Evolutionary conservation across 2,888 invertebrate genomes (phyloP), one percentile per base, ranked within the genome.

Genomic region (Torymus texanus): DNA sequence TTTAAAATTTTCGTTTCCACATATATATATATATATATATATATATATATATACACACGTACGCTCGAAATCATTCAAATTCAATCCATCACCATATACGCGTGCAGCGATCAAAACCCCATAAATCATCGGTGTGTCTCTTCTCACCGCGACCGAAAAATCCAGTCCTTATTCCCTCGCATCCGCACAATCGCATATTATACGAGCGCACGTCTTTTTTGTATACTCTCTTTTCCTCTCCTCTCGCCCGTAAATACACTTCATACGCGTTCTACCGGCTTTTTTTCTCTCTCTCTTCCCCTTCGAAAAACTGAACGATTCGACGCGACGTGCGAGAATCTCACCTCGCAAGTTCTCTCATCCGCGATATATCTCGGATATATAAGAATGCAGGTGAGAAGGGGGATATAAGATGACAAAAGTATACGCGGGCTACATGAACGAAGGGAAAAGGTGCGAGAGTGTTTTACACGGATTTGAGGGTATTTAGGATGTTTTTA

Each of bases 321-420:
- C 41, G 70, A 70, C 18, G 70, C 67, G 61, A 71, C 70, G 71
- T 61, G 72, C 77, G 72, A 78, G 72, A 78, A 72, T 72, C 65
- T 50, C 2, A 16, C 63, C 63, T 63, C 68, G 56, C 14, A 29
- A 50, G 56, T 21, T 41, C 8, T 13, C 51, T 24, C 59, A 41
- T 3, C 65, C 73, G n/a, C 63, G 70, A 24, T 72, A 70, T 18
- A 50, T 18, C 1, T 56, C 67, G 14, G 29, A 59, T 67, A 61
- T 75, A 67, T 67, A 66, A 29, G 59, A 59, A 75, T 75, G 67
- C 53, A 18, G 12, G 18, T 1, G 59, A 18, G 51, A n/a, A 5
- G 16, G 65, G 58, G 16, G 18, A 24, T 58, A 18, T 13, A 61
- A 8, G 61, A 24, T 41, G 75, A 76, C 70, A 76, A 58, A 75